phyloP scores from a whole-genome alignment of 2,888 invertebrate species.

The Latrodectus elegans region DNA sequence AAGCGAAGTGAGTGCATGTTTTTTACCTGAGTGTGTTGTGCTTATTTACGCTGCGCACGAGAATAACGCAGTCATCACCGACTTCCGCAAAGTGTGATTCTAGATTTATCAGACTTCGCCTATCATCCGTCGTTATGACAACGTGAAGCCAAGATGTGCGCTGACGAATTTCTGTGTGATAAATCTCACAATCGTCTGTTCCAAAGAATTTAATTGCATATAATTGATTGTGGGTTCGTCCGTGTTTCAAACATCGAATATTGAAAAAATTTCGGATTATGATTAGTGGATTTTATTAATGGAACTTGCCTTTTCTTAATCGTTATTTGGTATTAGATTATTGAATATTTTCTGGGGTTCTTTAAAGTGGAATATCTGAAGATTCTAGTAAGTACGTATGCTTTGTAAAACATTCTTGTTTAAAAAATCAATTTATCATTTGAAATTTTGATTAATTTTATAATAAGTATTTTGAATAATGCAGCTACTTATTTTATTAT shows the following conservation, averaged over 20 bases:
- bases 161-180: constrained; percentile 6
- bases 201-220: not conserved
- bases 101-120: not conserved
- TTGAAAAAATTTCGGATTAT: too few species aligned
- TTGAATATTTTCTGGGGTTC: too few species aligned
- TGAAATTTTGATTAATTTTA: too few species aligned
- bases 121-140: constrained; percentile 2
- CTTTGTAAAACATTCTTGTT: too few species aligned
- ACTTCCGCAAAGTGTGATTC: not conserved
- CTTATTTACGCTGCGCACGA: not conserved
- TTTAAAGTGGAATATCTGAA: too few species aligned
- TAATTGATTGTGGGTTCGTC: not conserved
- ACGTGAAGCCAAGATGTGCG: constrained; percentile 53
- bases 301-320: too few species aligned
- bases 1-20: constrained; percentile 27
- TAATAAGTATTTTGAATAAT: too few species aligned
- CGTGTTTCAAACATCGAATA: not conserved
- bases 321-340: too few species aligned
- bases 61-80: not conserved
- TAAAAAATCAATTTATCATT: too few species aligned
- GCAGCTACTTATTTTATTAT: too few species aligned
- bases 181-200: not conserved
- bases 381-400: too few species aligned
- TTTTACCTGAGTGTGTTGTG: not conserved
- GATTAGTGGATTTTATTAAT: too few species aligned